Conservation (phyloP, 2,797 vertebrate genomes). For the Trichosurus vulpecula region DNA sequence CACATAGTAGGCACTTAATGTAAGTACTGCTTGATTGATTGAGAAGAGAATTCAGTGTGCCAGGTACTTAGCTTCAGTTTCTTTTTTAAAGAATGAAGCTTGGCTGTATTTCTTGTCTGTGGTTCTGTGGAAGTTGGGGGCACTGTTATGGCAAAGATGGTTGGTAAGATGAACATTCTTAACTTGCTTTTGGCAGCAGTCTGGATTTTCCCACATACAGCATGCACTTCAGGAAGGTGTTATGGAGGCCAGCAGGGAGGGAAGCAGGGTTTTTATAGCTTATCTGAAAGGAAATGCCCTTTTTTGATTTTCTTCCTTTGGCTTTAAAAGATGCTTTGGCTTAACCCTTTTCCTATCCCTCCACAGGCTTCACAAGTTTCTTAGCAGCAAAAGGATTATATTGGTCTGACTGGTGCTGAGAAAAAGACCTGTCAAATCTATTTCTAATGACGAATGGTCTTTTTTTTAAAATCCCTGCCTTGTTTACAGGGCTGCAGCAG, state of each 20-base stretch:
- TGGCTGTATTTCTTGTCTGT: neutral
- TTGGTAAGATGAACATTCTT: neutral
- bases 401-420: slow-evolving; percentile 7
- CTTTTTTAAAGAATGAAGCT: neutral
- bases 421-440: slow-evolving; percentile 28
- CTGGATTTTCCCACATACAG: neutral
- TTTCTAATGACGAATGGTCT: slow-evolving; percentile 1
- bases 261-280: neutral
- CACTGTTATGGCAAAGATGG: neutral
- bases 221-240: neutral
- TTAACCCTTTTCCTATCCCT: neutral
- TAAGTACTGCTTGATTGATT: neutral
- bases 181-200: neutral
- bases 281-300: neutral
- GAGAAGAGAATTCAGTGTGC: neutral
- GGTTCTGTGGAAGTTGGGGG: neutral
- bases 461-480: neutral
- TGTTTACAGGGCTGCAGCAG: neutral
- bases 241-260: neutral
- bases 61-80: no score
- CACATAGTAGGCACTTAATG: neutral
- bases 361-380: neutral
- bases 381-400: neutral
- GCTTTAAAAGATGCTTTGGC: neutral
- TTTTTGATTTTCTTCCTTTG: neutral